These are phyloP conservation scores for Hippocampus kuda DNA, from an alignment of 2,797 vertebrate genomes.

Conservation along the genomic window DNA sequence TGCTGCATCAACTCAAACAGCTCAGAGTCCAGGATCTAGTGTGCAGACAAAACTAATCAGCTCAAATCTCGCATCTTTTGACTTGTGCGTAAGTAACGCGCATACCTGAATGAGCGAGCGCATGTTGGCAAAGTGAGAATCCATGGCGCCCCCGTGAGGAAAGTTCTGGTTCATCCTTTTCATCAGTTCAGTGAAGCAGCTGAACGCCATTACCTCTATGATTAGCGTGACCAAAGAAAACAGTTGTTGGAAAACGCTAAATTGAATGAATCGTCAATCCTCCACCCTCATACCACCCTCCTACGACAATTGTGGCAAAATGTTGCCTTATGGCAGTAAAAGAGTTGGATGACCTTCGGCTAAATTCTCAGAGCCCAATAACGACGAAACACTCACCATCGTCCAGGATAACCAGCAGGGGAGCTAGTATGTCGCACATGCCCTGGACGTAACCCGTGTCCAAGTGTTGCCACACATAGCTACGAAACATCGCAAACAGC, in stretches of 20 bases:
- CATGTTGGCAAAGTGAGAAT: constrained; percentile 98
- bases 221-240: not conserved
- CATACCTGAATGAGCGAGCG: constrained; percentile 92
- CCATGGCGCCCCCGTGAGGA: constrained; percentile 95
- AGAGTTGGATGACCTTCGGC: not conserved
- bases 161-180: constrained; percentile 99
- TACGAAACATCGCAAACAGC: constrained; percentile 38
- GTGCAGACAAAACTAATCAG: constrained; percentile 34
- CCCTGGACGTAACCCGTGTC: constrained; percentile 95
- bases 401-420: constrained; percentile 91
- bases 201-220: constrained; percentile 90
- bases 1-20: constrained; percentile 98
- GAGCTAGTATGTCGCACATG: constrained; percentile 96
- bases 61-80: not conserved
- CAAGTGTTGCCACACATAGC: constrained; percentile 96
- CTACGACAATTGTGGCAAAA: no score
- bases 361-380: not conserved
- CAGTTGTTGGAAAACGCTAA: not conserved
- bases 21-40: constrained; percentile 92
- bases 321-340: not conserved
- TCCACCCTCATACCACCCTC: no score
- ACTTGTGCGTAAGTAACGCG: no score
- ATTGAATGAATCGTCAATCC: no score
- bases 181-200: constrained; percentile 96
- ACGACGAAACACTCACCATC: constrained; percentile 70